A percentile compares a stretch with the other conserved stretches of the same genome.
These are phyloP conservation scores for Phania funesta DNA, from an alignment of 2,888 invertebrate species.

Conservation along the genomic window DNA sequence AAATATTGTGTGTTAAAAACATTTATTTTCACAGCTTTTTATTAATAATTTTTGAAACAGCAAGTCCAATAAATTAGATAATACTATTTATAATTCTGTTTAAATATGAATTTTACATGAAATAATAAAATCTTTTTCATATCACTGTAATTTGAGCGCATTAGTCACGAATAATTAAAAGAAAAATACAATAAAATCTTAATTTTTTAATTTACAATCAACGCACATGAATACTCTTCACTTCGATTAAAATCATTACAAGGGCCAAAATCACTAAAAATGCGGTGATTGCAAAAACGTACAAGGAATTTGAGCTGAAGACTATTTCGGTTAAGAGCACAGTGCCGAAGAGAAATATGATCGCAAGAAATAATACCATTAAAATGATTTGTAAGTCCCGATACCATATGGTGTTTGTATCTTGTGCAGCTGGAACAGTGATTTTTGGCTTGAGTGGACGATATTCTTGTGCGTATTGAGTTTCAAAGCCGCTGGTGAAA, in stretches of 20 bases:
- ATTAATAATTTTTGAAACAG: no score
- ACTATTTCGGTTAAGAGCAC: conserved; percentile 71
- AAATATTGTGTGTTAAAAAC: no score
- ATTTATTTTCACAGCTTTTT: no score
- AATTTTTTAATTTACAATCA: conserved; percentile 31
- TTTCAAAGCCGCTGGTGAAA: conserved; percentile 75
- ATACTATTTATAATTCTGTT: no score
- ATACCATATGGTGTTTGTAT: conserved; percentile 72
- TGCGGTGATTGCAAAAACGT: conserved; percentile 69
- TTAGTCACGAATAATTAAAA: no score
- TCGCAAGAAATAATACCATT: conserved; percentile 70
- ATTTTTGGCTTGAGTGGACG: conserved; percentile 70
- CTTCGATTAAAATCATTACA: conserved; percentile 72
- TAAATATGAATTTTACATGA: no score
- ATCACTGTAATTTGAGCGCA: no score
- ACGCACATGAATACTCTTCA: conserved; percentile 74
- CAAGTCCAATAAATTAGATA: no score
- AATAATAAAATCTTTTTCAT: no score
- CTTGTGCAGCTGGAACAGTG: conserved; percentile 69
- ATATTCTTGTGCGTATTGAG: conserved; percentile 75
- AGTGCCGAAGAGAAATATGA: conserved; percentile 72
- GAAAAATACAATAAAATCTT: neutral
- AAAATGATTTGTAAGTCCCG: conserved; percentile 72
- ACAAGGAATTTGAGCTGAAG: conserved; percentile 71
- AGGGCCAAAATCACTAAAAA: conserved; percentile 71